phyloP scores from a whole-genome alignment of 2,797 vertebrate species.

The Fistularia commersonii region DNA sequence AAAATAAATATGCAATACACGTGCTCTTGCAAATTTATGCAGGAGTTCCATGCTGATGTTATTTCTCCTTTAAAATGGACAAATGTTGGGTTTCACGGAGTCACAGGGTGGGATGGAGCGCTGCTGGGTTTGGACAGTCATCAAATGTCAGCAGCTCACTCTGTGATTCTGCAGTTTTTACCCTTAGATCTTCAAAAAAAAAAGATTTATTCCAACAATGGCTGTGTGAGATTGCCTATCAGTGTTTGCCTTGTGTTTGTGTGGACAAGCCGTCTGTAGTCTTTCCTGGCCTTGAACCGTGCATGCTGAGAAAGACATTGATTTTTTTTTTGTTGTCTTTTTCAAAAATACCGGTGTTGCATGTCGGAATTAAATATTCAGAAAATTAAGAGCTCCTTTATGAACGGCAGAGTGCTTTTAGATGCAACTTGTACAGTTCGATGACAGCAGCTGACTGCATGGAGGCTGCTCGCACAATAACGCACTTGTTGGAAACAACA shows the following conservation, averaged over 20 bases:
- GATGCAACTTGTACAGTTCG: no score
- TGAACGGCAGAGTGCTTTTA: conserved; percentile 3
- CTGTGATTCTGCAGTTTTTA: background rate
- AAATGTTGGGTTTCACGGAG: background rate
- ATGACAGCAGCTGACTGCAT: conserved; percentile 2
- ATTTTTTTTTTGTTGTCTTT: background rate
- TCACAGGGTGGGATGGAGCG: background rate
- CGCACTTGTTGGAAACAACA: conserved; percentile 30
- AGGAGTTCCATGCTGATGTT: background rate
- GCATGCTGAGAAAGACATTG: conserved; percentile 1
- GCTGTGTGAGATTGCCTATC: no score
- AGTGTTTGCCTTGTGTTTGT: no score
- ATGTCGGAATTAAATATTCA: conserved; percentile 12
- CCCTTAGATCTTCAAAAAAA: background rate
- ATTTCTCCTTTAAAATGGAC: background rate
- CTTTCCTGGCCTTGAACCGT: background rate
- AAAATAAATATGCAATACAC: background rate
- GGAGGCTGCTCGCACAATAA: conserved; percentile 13
- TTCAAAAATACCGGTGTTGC: background rate
- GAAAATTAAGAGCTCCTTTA: conserved; percentile 4
- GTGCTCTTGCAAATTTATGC: background rate
- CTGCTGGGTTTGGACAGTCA: background rate
- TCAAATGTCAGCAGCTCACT: background rate
- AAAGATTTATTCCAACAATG: no score
- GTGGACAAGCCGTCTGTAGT: no score